Conservation (phyloP, 64 coral and sea anemone genomes). For the Montipora capricornis region DNA sequence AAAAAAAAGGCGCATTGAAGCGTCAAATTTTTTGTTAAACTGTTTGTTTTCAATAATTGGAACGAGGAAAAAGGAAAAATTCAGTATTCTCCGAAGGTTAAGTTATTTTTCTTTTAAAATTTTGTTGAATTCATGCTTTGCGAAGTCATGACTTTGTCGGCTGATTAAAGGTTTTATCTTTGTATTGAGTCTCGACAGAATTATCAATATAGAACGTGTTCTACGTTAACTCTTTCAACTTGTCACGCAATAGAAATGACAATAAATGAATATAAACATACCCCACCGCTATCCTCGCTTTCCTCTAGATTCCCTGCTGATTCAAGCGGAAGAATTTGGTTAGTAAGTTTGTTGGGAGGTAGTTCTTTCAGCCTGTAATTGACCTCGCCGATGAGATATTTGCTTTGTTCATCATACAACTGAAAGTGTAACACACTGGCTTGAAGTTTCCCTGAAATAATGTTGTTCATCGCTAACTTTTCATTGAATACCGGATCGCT, state of each 20-base stretch:
- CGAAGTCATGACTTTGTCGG: no score
- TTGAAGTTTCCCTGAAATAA: slow-evolving; percentile 2
- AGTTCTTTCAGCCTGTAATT: slow-evolving; percentile 13
- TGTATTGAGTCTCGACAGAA: no score
- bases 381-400: slow-evolving; percentile 17
- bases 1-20: neutral
- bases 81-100: neutral
- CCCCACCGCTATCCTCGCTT: neutral
- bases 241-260: slow-evolving; percentile 20
- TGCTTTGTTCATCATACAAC: neutral
- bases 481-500: slow-evolving; percentile 55
- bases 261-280: neutral
- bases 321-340: slow-evolving; percentile 1
- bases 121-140: neutral
- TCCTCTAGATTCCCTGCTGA: slow-evolving; percentile 7
- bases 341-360: slow-evolving; percentile 23
- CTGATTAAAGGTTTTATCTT: no score
- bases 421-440: slow-evolving; percentile 24
- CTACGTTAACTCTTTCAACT: neutral
- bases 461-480: slow-evolving; percentile 22
- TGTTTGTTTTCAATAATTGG: neutral
- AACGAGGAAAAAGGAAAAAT: neutral
- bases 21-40: neutral
- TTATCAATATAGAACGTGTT: no score
- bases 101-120: neutral